phyloP scores from a whole-genome alignment of 2,797 vertebrate genomes.

The Spea hammondii region DNA sequence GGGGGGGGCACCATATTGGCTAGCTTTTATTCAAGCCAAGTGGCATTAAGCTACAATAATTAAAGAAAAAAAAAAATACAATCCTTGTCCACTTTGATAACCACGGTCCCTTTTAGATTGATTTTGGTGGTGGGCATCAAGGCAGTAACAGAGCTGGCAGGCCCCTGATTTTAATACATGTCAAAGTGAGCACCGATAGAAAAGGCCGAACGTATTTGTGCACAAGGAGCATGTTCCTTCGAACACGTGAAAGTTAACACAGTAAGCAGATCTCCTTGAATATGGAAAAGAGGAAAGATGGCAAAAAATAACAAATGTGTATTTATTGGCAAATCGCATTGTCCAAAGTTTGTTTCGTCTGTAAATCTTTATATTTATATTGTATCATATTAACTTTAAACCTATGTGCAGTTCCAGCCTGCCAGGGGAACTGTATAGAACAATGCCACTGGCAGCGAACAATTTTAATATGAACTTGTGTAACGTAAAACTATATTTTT shows the following conservation, averaged over 20 bases:
- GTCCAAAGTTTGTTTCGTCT: constrained; percentile 7
- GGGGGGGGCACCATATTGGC: too few species aligned
- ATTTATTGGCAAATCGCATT: constrained; percentile 13
- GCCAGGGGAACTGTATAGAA: background rate
- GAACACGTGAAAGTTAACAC: background rate
- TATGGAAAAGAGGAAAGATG: background rate
- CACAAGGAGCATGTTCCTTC: too few species aligned
- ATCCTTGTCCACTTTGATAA: too few species aligned
- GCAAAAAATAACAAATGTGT: constrained; percentile 10
- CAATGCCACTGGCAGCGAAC: background rate
- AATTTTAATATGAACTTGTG: constrained; percentile 11
- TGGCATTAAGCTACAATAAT: too few species aligned
- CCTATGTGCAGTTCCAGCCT: background rate
- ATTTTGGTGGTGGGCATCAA: too few species aligned
- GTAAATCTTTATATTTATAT: background rate
- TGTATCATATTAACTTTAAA: constrained; percentile 15
- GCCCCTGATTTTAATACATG: too few species aligned
- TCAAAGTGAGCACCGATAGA: background rate
- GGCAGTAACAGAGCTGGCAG: too few species aligned
- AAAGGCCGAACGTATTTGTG: background rate
- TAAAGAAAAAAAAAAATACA: too few species aligned
- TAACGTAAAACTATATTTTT: constrained; percentile 10
- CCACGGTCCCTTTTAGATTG: too few species aligned
- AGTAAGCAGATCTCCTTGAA: constrained; percentile 10
- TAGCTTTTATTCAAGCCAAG: too few species aligned